phyloP scores from a whole-genome alignment of 2,113 vertebrate genomes.

The Recurvirostra avosetta region DNA sequence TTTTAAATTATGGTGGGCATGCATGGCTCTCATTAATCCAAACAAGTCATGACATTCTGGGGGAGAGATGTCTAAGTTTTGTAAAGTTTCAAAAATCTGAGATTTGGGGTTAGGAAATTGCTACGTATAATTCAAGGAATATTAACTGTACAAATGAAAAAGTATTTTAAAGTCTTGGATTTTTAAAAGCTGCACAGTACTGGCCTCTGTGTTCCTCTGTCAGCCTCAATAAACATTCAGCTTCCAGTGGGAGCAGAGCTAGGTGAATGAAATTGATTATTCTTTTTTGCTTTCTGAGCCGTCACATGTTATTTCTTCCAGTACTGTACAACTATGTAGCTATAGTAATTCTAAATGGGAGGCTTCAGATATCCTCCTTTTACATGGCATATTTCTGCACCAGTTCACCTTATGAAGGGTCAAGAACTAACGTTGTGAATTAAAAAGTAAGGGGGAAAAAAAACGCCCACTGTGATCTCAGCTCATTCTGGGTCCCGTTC shows the following conservation, averaged over 20 bases:
- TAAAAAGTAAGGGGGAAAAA: rapidly evolving
- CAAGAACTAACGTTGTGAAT: not conserved
- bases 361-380: not conserved
- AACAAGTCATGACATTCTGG: not conserved
- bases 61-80: not conserved
- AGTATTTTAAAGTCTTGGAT: not conserved
- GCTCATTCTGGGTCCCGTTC: not conserved
- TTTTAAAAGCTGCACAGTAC: not conserved
- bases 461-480: not conserved
- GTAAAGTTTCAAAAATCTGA: not conserved
- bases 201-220: not conserved
- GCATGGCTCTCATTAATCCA: not conserved
- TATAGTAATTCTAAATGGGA: not conserved
- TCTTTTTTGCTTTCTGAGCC: not conserved
- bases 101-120: not conserved
- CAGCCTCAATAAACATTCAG: not conserved
- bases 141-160: not conserved
- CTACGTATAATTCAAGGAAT: not conserved
- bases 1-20: not conserved
- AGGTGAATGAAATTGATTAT: not conserved
- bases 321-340: not conserved
- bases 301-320: rapidly evolving
- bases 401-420: not conserved
- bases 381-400: not conserved
- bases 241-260: not conserved